Conservation (phyloP, 92 coral and sea anemone species). For the Desmophyllum pertusum region DNA sequence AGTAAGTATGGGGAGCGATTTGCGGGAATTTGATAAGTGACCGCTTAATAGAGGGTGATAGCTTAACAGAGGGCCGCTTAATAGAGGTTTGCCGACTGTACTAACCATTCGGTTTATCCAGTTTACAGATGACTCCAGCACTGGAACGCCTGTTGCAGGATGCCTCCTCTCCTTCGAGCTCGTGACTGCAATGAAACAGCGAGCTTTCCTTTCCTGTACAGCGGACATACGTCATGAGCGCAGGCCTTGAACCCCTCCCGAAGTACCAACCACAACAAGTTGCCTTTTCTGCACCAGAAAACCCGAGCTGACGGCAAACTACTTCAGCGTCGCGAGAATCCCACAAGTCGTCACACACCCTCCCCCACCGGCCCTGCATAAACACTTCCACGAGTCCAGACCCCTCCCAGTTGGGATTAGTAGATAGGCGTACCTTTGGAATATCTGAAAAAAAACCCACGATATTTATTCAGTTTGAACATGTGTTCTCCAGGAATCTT, state of each 20-base stretch:
- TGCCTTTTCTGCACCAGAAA: constrained; percentile 28
- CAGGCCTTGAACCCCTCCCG: constrained; percentile 21
- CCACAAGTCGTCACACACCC: constrained; percentile 54
- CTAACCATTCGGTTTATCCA: constrained; percentile 34
- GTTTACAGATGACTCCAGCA: constrained; percentile 42
- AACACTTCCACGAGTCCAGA: constrained; percentile 56
- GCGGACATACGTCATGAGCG: neutral
- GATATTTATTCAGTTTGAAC: neutral
- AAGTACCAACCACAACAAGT: constrained; percentile 47
- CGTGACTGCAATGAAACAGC: constrained; percentile 33
- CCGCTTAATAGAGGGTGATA: too few species aligned
- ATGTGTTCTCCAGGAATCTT: neutral
- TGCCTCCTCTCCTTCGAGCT: neutral
- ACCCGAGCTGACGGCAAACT: constrained; percentile 63
- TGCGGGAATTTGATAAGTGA: too few species aligned
- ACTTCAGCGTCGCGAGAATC: constrained; percentile 42
- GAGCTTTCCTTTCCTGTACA: constrained; percentile 32
- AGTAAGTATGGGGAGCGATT: too few species aligned
- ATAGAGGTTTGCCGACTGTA: neutral
- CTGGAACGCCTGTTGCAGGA: constrained; percentile 1
- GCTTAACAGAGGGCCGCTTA: neutral
- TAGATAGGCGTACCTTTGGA: constrained; percentile 26
- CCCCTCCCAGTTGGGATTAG: constrained; percentile 19
- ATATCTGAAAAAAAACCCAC: constrained; percentile 9
- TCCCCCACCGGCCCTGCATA: constrained; percentile 58